phyloP scores from a whole-genome alignment of 2,113 vertebrate genomes.

The Sinocyclocheilus maitianheensis region DNA sequence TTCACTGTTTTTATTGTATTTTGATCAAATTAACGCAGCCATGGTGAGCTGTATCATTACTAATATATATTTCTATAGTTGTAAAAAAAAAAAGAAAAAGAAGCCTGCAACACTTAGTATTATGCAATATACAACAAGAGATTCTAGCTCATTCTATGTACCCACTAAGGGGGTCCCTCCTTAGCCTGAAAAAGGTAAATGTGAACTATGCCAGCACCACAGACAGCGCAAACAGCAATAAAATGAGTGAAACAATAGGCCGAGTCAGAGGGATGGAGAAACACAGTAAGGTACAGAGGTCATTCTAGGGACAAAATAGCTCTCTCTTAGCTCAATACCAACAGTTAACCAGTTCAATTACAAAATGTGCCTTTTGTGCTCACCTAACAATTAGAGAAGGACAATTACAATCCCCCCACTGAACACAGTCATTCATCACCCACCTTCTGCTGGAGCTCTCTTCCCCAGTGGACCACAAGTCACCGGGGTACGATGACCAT shows the following conservation, averaged over 20 bases:
- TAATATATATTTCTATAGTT: background rate
- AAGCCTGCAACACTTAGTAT: background rate
- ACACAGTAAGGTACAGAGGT: slow-evolving; percentile 71
- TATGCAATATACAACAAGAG: background rate
- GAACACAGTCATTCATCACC: slow-evolving; percentile 97
- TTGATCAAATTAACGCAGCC: no score
- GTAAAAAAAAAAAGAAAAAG: no score
- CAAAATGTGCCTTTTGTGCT: slow-evolving; percentile 86
- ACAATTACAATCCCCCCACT: slow-evolving; percentile 93
- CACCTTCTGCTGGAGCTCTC: slow-evolving; percentile 71
- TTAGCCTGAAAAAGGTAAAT: background rate
- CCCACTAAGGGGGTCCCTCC: background rate
- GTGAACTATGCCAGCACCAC: background rate
- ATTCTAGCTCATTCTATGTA: background rate
- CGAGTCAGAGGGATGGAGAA: background rate
- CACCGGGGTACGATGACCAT: slow-evolving; percentile 77
- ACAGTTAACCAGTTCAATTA: slow-evolving; percentile 91
- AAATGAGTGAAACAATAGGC: background rate
- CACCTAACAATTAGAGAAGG: slow-evolving; percentile 92
- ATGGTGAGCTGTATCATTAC: background rate
- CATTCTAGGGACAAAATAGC: slow-evolving; percentile 76
- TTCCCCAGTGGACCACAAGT: slow-evolving; percentile 46
- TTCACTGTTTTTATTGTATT: no score
- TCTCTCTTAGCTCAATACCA: slow-evolving; percentile 80
- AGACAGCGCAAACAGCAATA: background rate